phyloP scores from a whole-genome alignment of 2,888 invertebrate species.

The Lithophane leautieri region DNA sequence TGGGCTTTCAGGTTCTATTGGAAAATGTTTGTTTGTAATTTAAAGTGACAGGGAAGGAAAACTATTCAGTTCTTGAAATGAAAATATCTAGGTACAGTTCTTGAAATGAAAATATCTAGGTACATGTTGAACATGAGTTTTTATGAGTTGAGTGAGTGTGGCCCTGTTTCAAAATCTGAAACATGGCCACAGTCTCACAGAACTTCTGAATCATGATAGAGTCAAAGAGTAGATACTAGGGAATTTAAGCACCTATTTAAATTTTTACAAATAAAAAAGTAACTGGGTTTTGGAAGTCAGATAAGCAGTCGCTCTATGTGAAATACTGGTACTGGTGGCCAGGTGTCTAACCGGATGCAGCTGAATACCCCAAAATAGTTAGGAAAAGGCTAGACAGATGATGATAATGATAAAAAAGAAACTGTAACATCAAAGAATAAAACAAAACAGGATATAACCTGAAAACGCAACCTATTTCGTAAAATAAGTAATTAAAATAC shows the following conservation, averaged over 20 bases:
- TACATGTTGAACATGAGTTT: background rate
- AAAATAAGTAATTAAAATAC: conserved; percentile 67
- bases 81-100: background rate
- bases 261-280: background rate
- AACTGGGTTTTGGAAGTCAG: background rate
- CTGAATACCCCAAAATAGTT: background rate
- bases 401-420: background rate
- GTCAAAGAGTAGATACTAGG: too few species aligned
- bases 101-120: background rate
- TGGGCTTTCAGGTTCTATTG: background rate
- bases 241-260: too few species aligned
- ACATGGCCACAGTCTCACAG: background rate
- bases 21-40: background rate
- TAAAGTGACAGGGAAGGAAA: background rate
- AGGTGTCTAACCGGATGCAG: too few species aligned
- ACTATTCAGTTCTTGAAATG: background rate
- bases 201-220: background rate
- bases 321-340: background rate
- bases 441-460: conserved; percentile 22
- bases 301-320: background rate
- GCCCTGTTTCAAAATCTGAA: background rate
- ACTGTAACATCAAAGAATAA: conserved; percentile 3
- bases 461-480: conserved; percentile 32
- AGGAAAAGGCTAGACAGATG: background rate
- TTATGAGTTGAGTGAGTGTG: too few species aligned